Conservation (phyloP, 2,888 invertebrate genomes). For the Polyommatus icarus region DNA sequence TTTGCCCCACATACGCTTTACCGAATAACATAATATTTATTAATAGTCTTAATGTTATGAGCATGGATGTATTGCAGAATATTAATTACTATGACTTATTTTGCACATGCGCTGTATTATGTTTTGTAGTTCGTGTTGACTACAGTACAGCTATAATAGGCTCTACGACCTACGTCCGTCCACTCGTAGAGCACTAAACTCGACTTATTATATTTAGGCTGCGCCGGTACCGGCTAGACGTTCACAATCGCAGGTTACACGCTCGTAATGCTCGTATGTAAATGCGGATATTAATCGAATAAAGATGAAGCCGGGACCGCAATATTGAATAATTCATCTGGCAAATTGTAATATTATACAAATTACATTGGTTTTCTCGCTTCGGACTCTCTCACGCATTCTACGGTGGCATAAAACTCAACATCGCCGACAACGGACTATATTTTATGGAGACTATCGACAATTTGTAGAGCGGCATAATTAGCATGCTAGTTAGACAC, state of each 20-base stretch:
- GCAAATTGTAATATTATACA: constrained; percentile 75
- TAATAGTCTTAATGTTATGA: too few species aligned
- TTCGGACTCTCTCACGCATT: constrained; percentile 46
- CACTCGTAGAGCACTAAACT: neutral
- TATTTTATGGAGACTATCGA: constrained; percentile 15
- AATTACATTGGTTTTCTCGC: constrained; percentile 69
- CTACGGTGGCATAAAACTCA: constrained; percentile 28
- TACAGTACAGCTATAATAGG: neutral
- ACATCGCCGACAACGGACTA: constrained; percentile 1
- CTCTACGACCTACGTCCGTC: neutral
- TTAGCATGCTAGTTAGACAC: constrained; percentile 14
- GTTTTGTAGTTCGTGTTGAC: neutral
- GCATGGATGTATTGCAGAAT: too few species aligned
- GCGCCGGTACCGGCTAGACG: constrained; percentile 8
- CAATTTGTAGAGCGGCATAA: constrained; percentile 5
- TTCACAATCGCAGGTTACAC: constrained; percentile 29
- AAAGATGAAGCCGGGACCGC: constrained; percentile 55
- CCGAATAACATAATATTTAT: too few species aligned
- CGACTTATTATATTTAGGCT: constrained; percentile 13
- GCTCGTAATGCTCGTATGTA: constrained; percentile 36
- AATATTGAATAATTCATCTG: constrained; percentile 72
- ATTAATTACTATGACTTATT: too few species aligned
- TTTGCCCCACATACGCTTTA: too few species aligned
- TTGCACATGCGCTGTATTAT: too few species aligned
- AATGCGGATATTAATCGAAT: constrained; percentile 54